Evolutionary conservation across 1,140 invertebrate species (phyloP), one percentile per base, ranked within the genome.

Genomic region (Archivesica marissinica): DNA sequence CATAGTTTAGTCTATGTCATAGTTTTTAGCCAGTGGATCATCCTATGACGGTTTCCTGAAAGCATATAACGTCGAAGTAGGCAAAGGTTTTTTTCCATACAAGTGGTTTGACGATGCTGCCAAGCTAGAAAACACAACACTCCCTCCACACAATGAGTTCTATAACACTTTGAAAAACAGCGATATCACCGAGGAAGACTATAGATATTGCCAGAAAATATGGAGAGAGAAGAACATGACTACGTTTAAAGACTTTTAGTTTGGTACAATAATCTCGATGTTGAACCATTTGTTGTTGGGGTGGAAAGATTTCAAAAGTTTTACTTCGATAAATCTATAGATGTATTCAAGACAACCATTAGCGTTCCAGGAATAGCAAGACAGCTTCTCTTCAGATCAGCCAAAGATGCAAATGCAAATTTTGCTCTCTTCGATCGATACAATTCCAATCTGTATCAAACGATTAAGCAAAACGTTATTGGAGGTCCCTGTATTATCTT

Each of bases 71-170:
- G 80, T 87, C 4, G 25, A 20, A 41, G 85, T 82, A 75, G 23
- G 74, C 28, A 88, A 91, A 50, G 86, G 87, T 4, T 80, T 81
- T 56, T 90, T 88, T 30, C 88, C 86, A n/a, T n/a, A n/a, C n/a
- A n/a, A n/a, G n/a, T n/a, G n/a, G n/a, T n/a, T n/a, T n/a, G n/a
- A n/a, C n/a, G 28, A 50, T 30, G 38, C 84, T 1, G 61, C 84
- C 1, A 64, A 80, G 75, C 70, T 88, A 28, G 54, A 88, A 0
- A 13, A 33, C 17, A 52, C 72, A 2, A 9, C 25, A 15, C 61
- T 87, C 7, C 87, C 79, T 47, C 35, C 78, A 1, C 41, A 66
- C 15, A 35, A 61, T 13, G 80, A 79, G 9, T 87, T 89, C 70
- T 80, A 78, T 39, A 88, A 86, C 64, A 28, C 17, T 33, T 50